phyloP scores from a whole-genome alignment of 2,113 vertebrate species.

The Ailurus styani region DNA sequence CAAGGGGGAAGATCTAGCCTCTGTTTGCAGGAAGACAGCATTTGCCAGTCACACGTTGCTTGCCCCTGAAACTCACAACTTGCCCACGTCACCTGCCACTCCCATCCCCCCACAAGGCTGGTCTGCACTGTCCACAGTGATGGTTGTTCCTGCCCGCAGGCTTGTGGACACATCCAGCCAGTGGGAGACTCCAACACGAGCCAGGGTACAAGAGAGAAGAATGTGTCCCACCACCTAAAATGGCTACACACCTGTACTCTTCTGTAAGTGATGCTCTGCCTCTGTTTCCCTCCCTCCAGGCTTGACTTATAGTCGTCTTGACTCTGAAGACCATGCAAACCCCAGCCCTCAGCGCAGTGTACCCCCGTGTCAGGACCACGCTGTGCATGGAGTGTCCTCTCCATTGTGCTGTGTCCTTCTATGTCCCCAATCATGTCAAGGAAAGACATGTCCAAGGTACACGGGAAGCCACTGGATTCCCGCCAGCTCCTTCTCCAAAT shows the following conservation, averaged over 20 bases:
- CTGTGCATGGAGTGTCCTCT: background rate
- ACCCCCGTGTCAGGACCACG: background rate
- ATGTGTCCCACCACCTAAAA: background rate
- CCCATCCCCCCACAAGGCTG: background rate
- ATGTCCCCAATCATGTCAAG: fast-evolving
- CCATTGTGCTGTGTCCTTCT: background rate
- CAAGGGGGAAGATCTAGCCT: background rate
- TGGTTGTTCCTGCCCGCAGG: background rate
- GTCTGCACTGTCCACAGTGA: background rate
- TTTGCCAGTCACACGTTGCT: background rate
- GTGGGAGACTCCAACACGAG: background rate
- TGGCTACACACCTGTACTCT: too few relatives aligned
- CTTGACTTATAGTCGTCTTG: background rate
- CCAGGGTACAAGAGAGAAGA: background rate
- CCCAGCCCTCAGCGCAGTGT: background rate
- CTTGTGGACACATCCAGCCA: background rate
- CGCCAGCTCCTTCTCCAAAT: background rate
- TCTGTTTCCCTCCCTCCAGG: too few relatives aligned
- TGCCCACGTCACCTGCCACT: background rate
- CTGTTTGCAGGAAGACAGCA: background rate
- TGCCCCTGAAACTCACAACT: fast-evolving
- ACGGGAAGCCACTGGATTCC: too few relatives aligned
- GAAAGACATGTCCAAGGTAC: background rate
- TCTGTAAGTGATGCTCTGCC: too few relatives aligned
- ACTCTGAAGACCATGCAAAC: fast-evolving